Percentiles rank a stretch among this genome's conserved stretches.
Evolutionary conservation across 2,113 vertebrate genomes (phyloP).

Genomic region (Sialia sialis): DNA sequence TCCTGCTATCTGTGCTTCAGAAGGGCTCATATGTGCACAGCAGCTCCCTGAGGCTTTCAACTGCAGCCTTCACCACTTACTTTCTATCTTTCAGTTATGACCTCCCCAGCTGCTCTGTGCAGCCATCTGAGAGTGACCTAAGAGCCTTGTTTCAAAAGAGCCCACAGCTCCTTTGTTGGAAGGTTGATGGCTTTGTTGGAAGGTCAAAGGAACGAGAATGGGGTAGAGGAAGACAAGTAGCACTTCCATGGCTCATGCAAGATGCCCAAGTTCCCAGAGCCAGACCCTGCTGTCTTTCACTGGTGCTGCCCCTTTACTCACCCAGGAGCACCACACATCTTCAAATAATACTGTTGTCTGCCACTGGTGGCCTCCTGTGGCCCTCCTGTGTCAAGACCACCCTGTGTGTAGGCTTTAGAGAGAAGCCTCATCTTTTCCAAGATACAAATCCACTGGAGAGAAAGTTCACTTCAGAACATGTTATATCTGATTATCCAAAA

Average conservation of each 20-base stretch:
- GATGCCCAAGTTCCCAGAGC: not conserved
- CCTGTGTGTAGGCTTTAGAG: not conserved
- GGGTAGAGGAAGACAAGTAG: not conserved
- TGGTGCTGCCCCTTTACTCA: not conserved
- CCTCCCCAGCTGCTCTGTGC: not conserved
- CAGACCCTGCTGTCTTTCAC: not conserved
- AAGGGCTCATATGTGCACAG: not conserved
- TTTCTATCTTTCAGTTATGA: not conserved
- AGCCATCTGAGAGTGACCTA: not conserved
- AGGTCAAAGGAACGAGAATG: accelerated
- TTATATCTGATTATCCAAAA: constrained; percentile 37
- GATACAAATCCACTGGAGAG: not conserved
- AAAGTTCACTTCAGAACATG: not conserved
- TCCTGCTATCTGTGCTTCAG: not conserved
- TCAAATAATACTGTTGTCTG: not conserved
- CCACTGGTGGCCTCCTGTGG: not conserved
- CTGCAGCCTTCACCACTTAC: not conserved
- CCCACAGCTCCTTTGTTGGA: not conserved
- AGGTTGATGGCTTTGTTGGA: not conserved
- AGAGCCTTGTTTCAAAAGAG: not conserved
- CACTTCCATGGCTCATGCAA: accelerated
- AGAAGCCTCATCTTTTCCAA: not conserved
- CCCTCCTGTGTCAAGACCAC: not conserved
- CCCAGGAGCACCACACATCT: not conserved
- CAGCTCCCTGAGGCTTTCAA: not conserved